Evolutionary conservation across 2,797 vertebrate genomes (phyloP).

Genomic region (Poecilia gillii): DNA sequence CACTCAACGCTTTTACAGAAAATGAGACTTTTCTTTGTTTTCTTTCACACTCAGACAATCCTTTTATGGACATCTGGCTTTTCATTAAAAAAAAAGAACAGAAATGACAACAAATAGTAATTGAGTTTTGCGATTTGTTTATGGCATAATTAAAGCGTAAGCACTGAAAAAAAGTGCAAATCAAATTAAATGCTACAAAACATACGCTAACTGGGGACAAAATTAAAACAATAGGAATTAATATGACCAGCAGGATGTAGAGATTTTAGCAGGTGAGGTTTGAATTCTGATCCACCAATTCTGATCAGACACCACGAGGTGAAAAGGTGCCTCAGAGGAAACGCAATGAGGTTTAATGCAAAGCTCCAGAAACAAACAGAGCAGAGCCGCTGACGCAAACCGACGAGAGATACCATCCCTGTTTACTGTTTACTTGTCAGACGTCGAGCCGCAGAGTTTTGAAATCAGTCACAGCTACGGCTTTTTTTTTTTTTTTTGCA

Average conservation of each 20-base stretch:
- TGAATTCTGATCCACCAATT: constrained; percentile 1
- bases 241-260: background rate
- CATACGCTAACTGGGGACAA: background rate
- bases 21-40: background rate
- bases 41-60: background rate
- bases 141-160: background rate
- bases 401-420: constrained; percentile 37
- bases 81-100: background rate
- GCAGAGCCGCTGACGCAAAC: constrained; percentile 30
- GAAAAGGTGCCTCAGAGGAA: constrained; percentile 13
- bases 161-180: background rate
- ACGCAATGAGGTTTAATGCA: constrained; percentile 27
- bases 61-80: background rate
- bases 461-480: constrained; percentile 45
- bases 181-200: background rate
- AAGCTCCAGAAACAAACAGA: constrained; percentile 38
- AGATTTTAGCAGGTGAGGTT: background rate
- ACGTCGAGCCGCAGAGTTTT: constrained; percentile 39
- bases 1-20: background rate
- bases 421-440: constrained; percentile 44
- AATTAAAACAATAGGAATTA: background rate
- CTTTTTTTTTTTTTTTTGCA: constrained; percentile 20
- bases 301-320: background rate
- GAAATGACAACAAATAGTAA: background rate
- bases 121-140: background rate